phyloP scores from a whole-genome alignment of 2,797 vertebrate genomes.

The Melanotaenia maccullochi region DNA sequence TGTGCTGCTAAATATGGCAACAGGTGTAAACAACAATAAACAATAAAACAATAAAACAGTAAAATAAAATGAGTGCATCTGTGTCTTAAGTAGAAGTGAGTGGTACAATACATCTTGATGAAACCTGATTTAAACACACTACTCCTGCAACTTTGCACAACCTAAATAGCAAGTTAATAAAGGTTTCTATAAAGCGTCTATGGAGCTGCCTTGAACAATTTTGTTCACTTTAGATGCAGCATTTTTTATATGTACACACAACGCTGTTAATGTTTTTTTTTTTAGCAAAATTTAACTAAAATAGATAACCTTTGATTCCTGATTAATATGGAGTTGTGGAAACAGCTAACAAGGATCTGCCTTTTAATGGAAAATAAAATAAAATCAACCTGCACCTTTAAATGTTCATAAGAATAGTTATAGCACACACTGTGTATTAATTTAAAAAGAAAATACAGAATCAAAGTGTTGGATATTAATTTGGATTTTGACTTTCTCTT shows the following conservation, averaged over 20 bases:
- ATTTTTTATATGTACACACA: not conserved
- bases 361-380: not conserved
- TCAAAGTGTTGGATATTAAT: not conserved
- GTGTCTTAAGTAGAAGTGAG: conserved; percentile 22
- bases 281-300: not conserved
- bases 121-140: conserved; percentile 17
- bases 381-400: not conserved
- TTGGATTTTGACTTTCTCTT: not conserved
- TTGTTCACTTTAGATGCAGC: not conserved
- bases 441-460: not conserved
- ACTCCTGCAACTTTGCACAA: conserved; percentile 31
- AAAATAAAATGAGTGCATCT: conserved; percentile 13
- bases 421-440: no score
- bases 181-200: conserved; percentile 11
- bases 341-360: not conserved
- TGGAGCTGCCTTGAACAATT: conserved; percentile 2
- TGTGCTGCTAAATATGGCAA: conserved; percentile 34
- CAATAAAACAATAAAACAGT: not conserved
- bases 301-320: not conserved
- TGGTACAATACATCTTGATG: conserved; percentile 10
- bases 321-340: not conserved
- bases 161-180: conserved; percentile 19
- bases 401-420: not conserved
- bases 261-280: not conserved
- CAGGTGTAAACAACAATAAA: conserved; percentile 3